These are phyloP conservation scores for Otolemur crassicaudatus DNA, from an alignment of 2,797 vertebrate genomes.

Conservation along the genomic window DNA sequence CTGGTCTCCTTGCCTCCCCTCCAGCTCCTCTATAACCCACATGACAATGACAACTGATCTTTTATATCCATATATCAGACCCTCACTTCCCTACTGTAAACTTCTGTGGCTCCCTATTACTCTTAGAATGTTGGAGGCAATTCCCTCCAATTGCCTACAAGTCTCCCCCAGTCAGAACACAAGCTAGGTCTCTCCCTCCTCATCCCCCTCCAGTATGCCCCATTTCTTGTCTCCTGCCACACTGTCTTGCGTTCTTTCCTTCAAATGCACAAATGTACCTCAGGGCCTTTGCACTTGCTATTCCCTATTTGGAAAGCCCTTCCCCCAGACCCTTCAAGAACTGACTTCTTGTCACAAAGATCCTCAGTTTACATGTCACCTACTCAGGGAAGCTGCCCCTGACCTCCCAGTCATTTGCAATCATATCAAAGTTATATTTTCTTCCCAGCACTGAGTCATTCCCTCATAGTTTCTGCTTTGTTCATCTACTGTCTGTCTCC, in stretches of 20 bases:
- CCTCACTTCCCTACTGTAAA: not conserved
- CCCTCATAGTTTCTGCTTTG: not conserved
- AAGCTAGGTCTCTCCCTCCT: not conserved
- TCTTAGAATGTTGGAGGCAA: not conserved
- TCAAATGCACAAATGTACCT: not conserved
- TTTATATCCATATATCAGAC: not conserved
- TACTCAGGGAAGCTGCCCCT: not conserved
- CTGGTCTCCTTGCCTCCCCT: not conserved
- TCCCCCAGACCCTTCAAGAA: not conserved
- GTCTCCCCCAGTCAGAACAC: not conserved
- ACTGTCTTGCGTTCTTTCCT: not conserved
- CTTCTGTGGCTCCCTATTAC: not conserved
- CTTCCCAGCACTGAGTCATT: not conserved
- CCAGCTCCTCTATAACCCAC: not conserved
- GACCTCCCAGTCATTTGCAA: not conserved
- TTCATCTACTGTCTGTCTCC: not conserved
- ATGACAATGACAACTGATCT: not conserved
- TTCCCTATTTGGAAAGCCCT: not conserved
- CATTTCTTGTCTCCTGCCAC: not conserved
- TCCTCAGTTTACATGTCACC: not conserved
- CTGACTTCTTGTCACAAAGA: not conserved
- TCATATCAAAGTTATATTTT: not conserved
- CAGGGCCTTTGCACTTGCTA: slow-evolving; percentile 32
- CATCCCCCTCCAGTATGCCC: rapidly evolving
- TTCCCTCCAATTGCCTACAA: not conserved